A percentile compares a stretch with the other conserved stretches of the same genome.
Conservation (phyloP, 2,888 invertebrate genomes). For the Dryobotodes eremita region DNA sequence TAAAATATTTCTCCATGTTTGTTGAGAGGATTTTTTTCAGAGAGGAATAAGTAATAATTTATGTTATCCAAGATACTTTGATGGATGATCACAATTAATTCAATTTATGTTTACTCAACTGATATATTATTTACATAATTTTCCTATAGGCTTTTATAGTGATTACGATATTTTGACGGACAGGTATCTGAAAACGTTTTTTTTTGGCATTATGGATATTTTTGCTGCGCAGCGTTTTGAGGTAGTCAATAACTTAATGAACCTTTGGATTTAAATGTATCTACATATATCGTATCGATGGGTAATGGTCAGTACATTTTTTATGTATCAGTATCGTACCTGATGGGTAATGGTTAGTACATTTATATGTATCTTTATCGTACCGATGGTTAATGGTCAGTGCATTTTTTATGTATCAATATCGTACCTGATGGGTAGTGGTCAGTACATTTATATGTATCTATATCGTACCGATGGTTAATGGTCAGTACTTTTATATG, state of each 20-base stretch:
- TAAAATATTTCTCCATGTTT: conserved; percentile 73
- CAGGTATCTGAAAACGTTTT: conserved; percentile 15
- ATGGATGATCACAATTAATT: conserved; percentile 83
- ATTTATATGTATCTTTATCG: no score
- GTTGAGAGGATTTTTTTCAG: conserved; percentile 74
- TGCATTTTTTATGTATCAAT: no score
- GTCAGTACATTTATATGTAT: no score
- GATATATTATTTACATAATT: conserved; percentile 67
- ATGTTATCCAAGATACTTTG: conserved; percentile 78
- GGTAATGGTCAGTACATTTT: background rate
- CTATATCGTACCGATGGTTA: no score
- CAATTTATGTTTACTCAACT: conserved; percentile 75
- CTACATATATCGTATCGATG: background rate
- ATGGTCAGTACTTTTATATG: no score
- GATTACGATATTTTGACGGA: conserved; percentile 54
- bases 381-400: no score
- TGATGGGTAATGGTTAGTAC: no score
- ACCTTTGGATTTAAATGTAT: background rate
- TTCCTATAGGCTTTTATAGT: conserved; percentile 65
- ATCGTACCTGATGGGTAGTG: no score
- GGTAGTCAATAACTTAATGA: background rate
- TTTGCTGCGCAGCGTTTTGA: background rate
- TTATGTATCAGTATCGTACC: no score
- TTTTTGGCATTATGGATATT: background rate
- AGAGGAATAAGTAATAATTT: conserved; percentile 75